Evolutionary conservation across 1,140 invertebrate species (phyloP).

Genomic region (Pararge aegeria): DNA sequence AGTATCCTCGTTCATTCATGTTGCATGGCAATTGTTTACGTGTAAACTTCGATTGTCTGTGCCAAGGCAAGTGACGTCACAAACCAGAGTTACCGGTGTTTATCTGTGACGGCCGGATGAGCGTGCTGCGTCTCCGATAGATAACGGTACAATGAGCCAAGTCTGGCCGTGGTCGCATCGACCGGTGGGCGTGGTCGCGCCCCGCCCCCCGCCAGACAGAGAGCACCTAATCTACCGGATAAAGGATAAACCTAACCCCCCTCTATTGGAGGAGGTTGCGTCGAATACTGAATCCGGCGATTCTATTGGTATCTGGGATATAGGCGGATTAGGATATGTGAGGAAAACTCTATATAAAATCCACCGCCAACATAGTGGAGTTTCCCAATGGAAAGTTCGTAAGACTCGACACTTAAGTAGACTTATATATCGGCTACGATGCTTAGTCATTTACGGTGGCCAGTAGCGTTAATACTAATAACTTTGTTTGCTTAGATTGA

Average conservation of each 20-base stretch:
- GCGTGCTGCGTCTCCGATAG: conserved; percentile 65
- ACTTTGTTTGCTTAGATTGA: background rate
- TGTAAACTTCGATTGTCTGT: conserved; percentile 1
- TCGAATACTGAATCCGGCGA: conserved; percentile 56
- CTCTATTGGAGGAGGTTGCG: conserved; percentile 66
- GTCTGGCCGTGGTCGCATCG: conserved; percentile 56
- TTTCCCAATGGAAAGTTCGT: background rate
- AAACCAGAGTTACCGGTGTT: conserved; percentile 48
- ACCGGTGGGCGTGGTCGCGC: conserved; percentile 68
- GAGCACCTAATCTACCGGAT: conserved; percentile 71
- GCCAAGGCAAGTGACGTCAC: conserved; percentile 43
- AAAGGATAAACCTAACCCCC: conserved; percentile 70
- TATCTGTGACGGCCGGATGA: conserved; percentile 70
- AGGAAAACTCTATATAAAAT: conserved; percentile 24
- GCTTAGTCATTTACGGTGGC: too few species aligned
- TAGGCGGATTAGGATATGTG: conserved; percentile 66
- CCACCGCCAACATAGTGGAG: conserved; percentile 9
- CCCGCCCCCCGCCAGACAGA: conserved; percentile 67
- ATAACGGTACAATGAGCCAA: conserved; percentile 64
- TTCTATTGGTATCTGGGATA: conserved; percentile 69
- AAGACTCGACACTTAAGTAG: background rate
- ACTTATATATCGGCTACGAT: too few species aligned
- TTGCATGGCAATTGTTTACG: background rate
- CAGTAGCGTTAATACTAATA: too few species aligned
- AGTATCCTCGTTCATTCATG: background rate